Percentiles rank a stretch among this genome's conserved stretches.
Evolutionary conservation across 2,113 vertebrate genomes (phyloP).

Genomic region (Pipa parva): DNA sequence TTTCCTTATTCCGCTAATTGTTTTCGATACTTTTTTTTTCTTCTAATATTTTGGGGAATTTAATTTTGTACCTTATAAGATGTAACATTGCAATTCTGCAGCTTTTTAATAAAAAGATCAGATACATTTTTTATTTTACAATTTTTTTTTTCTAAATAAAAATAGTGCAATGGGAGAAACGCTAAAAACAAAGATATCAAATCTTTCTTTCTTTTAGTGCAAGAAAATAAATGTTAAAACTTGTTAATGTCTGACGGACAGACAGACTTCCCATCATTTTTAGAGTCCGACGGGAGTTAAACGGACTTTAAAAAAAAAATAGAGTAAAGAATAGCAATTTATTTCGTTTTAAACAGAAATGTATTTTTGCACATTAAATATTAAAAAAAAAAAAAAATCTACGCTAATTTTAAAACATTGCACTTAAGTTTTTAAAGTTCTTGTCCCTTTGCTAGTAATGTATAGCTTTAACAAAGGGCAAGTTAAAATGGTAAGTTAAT

Average conservation of each 20-base stretch:
- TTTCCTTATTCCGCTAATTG: no score
- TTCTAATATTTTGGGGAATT: no score
- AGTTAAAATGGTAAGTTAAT: no score
- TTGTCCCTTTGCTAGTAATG: no score
- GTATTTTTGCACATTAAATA: slow-evolving; percentile 28
- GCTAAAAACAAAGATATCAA: slow-evolving; percentile 29
- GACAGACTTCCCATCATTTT: slow-evolving; percentile 25
- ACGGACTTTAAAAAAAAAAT: slow-evolving; percentile 25
- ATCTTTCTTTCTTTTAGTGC: slow-evolving; percentile 38
- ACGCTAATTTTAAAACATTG: slow-evolving; percentile 38
- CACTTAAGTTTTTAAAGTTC: slow-evolving; percentile 29
- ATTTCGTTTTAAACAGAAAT: slow-evolving; percentile 19
- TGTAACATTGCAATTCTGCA: slow-evolving; percentile 21
- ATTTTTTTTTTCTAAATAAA: slow-evolving; percentile 21
- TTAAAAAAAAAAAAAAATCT: slow-evolving; percentile 21
- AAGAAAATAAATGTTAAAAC: slow-evolving; percentile 22
- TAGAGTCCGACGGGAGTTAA: slow-evolving; percentile 32
- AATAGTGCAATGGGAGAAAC: slow-evolving; percentile 36
- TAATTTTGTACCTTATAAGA: no score
- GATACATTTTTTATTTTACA: slow-evolving; percentile 1
- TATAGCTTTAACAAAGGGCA: no score
- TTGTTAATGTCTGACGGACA: slow-evolving; percentile 36
- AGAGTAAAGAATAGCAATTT: neutral
- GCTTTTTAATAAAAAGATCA: neutral
- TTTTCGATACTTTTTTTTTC: no score